A percentile compares a stretch with the other conserved stretches of the same genome.
These are phyloP conservation scores for Synergus laeviventris DNA, from an alignment of 2,888 invertebrate genomes.

Conservation along the genomic window DNA sequence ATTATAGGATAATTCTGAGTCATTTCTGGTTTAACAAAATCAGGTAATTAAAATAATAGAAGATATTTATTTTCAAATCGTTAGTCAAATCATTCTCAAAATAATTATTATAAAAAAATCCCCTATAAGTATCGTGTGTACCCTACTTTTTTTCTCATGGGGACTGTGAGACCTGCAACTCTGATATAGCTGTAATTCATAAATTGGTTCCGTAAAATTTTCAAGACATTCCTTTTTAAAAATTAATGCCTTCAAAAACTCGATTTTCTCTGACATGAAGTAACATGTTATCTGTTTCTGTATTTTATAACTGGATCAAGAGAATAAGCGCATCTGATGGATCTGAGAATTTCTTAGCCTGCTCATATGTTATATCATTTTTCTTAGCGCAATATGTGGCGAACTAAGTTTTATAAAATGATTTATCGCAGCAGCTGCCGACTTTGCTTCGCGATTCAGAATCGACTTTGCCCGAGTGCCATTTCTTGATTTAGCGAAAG, in stretches of 20 bases:
- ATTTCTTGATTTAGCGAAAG: constrained; percentile 28
- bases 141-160: too few relatives aligned
- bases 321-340: background rate
- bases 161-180: too few relatives aligned
- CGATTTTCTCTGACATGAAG: background rate
- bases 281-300: background rate
- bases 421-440: background rate
- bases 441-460: background rate
- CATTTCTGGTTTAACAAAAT: too few relatives aligned
- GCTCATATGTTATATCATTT: background rate
- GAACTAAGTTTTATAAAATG: background rate
- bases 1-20: too few relatives aligned
- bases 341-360: background rate
- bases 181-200: too few relatives aligned
- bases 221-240: background rate
- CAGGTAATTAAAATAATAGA: too few relatives aligned
- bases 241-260: background rate
- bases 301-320: background rate
- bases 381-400: constrained; percentile 3
- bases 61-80: too few relatives aligned
- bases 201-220: constrained; percentile 9
- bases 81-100: too few relatives aligned
- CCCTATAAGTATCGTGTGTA: too few relatives aligned
- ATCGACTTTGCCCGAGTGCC: background rate
- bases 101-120: too few relatives aligned